phyloP scores from a whole-genome alignment of 2,888 invertebrate species.

The Spisula subtruncata region DNA sequence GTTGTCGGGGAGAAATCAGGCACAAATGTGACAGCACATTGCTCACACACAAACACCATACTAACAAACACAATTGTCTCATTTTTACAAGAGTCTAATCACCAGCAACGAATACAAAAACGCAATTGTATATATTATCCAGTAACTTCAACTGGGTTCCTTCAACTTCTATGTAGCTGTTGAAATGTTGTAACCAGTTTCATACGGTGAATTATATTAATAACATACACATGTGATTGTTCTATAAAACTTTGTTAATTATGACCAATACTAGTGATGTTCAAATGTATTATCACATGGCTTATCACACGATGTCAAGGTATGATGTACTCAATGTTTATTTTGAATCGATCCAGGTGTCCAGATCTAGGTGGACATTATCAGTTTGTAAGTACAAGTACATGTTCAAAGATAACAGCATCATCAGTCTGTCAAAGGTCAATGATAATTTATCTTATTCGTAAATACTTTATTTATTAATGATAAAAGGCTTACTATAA shows the following conservation, averaged over 20 bases:
- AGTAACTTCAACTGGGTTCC: neutral
- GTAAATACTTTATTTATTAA: too few relatives aligned
- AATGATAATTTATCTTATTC: too few relatives aligned
- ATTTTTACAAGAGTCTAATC: neutral
- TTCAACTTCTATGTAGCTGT: neutral
- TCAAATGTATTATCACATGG: neutral
- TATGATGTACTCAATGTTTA: too few relatives aligned
- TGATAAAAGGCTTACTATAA: too few relatives aligned
- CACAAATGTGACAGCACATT: conserved; percentile 65
- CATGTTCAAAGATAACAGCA: too few relatives aligned
- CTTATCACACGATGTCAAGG: too few relatives aligned
- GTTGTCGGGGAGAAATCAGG: conserved; percentile 72
- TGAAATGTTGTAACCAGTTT: too few relatives aligned
- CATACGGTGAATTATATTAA: neutral
- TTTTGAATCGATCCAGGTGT: too few relatives aligned
- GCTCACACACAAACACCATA: neutral
- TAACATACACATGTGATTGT: neutral
- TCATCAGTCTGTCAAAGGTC: too few relatives aligned
- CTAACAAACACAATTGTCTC: neutral
- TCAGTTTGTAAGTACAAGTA: too few relatives aligned
- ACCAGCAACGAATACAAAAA: neutral
- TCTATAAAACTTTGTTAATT: neutral
- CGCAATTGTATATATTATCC: neutral
- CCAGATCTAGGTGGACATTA: too few relatives aligned
- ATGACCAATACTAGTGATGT: too few relatives aligned